Evolutionary conservation across 2,113 vertebrate genomes (phyloP), one percentile per base, ranked within the genome.

Genomic region (Heptranchias perlo): DNA sequence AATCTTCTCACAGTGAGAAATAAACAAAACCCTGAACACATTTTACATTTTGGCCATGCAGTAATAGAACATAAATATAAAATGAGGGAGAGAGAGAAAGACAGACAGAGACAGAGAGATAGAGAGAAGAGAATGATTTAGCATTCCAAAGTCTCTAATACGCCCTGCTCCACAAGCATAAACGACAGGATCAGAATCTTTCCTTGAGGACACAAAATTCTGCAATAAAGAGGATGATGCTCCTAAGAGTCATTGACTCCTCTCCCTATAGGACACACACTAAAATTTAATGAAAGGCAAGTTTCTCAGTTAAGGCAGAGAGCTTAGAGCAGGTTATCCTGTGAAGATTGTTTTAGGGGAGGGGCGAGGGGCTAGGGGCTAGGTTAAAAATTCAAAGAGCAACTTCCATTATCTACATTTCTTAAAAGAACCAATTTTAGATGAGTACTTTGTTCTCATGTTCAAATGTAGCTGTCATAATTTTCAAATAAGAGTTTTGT

Each of bases 211-310:
- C 49, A 82, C 44, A 82, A 82, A 44, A 44, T 58, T 58, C n/a
- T 54, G 49, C 52, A 91, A 35, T 91, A 54, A 54, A 49, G 44
- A 65, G 21, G 54, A 61, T 61, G 14, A 31, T 91, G 13, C 25
- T 91, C 54, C 10, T n/a, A 86, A 58, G 28, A 91, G 14, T 76
- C 73, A 76, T n/a, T n/a, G 6, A 76, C n/a, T 35, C 35, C 31
- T 52, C 84, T 87, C 44, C n/a, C 28, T 16, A 47, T 31, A 61
- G 54, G 13, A 91, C 35, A 91, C 23, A 54, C 25, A 54, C 13
- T 93, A 61, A 93, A 14, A 93, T 93, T 93, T 93, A 18, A 62
- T 92, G 54, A 31, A 92, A 92, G 31, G 14, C 87, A 92, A 92
- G 54, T n/a, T 92, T 61, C 87, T 61, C 87, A 92, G 84, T 92